Conservation (phyloP, 2,113 vertebrate species). For the Macquaria australasica region DNA sequence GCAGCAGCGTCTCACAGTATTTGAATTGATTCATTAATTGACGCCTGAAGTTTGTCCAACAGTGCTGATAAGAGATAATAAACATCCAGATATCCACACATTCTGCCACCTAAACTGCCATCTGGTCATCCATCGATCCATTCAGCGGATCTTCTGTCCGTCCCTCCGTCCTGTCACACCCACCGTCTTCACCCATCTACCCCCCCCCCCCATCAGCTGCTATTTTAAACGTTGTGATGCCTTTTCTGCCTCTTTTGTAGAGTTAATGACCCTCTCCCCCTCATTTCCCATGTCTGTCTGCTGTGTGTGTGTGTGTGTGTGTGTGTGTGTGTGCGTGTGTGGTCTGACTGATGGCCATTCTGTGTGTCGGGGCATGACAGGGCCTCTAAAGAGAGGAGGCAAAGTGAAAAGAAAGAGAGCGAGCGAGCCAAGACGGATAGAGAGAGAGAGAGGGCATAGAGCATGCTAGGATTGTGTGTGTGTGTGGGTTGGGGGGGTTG, state of each 20-base stretch:
- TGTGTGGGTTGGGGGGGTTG: slow-evolving; percentile 36
- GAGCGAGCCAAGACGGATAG: slow-evolving; percentile 60
- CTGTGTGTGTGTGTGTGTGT: slow-evolving; percentile 22
- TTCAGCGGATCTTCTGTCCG: background rate
- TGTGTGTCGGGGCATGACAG: slow-evolving; percentile 66
- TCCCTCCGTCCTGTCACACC: background rate
- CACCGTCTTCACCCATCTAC: slow-evolving; percentile 16
- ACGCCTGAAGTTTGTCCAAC: background rate
- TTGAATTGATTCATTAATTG: background rate
- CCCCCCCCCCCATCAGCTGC: slow-evolving; percentile 48
- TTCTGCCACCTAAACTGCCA: background rate
- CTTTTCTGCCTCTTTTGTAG: slow-evolving; percentile 59
- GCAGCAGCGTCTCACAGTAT: background rate
- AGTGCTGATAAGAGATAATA: background rate
- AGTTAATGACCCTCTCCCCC: slow-evolving; percentile 68
- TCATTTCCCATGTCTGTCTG: slow-evolving; percentile 65
- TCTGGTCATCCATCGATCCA: background rate
- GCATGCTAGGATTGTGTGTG: slow-evolving; percentile 34
- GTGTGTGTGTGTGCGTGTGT: slow-evolving; percentile 70
- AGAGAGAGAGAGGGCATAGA: slow-evolving; percentile 47
- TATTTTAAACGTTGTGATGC: slow-evolving; percentile 41
- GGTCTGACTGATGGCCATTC: slow-evolving; percentile 70
- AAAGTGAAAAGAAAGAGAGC: slow-evolving; percentile 61
- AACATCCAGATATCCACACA: slow-evolving; percentile 7
- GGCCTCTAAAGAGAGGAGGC: slow-evolving; percentile 72